Evolutionary conservation across 2,888 invertebrate species (phyloP), one percentile per base, ranked within the genome.

Genomic region (Syrphus vitripennis): DNA sequence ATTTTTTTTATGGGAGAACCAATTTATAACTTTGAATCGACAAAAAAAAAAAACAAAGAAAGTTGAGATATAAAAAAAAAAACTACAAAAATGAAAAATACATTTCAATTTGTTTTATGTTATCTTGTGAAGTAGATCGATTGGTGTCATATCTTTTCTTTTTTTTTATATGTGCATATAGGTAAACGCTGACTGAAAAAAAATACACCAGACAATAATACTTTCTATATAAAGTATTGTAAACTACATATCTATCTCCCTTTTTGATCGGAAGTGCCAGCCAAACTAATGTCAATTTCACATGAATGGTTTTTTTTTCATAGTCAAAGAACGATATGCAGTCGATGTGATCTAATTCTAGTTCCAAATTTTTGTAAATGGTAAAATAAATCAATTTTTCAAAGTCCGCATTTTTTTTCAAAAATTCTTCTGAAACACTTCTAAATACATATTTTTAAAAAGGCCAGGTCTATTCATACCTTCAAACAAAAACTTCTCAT

Each of bases 91-190:
- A 59, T 48, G 34, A 69, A 55, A 45, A 42, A 65, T 57, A 77
- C 55, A 57, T 55, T 42, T 34, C 48, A 48, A 45, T 48, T 76
- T 50, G 70, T 57, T 82, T 59, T 34, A 50, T 3, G 50, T 55
- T 81, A 82, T 82, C 82, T 82, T 34, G 42, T 65, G 40, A 81
- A 81, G 55, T 55, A 82, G 76, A 82, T 82, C 77, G 72, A 80
- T 67, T 59, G 59, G 59, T 74, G 71, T 72, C 80, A 74, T 61
- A 72, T 50, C 34, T 48, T 50, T n/a, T 26, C 31, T 45, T 21
- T 5, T 40, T 63, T 14, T 34, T 34, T 48, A 82, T n/a, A 71
- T 71, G 31, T 72, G 57, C 76, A 42, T 81, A 65, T 61, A 37
- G 55, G 37, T 37, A 24, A 61, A 24, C 24, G 24, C 16, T 31